These are phyloP conservation scores for Caiman crocodilus DNA, from an alignment of 2,797 vertebrate species.

Conservation along the genomic window DNA sequence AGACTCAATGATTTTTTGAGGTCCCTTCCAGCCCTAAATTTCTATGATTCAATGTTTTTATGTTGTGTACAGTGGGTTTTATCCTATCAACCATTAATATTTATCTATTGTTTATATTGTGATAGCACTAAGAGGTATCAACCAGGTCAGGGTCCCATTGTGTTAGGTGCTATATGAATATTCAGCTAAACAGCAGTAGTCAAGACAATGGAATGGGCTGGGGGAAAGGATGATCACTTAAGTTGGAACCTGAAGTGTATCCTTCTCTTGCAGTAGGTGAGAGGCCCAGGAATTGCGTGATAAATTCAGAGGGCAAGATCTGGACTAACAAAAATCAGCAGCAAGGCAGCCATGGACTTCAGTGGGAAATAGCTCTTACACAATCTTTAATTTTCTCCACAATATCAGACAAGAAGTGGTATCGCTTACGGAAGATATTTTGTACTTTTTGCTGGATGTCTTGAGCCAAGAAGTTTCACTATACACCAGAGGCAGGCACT, in stretches of 20 bases:
- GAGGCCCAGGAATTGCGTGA: background rate
- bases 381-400: background rate
- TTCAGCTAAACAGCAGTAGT: background rate
- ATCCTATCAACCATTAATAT: background rate
- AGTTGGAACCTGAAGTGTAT: background rate
- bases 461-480: background rate
- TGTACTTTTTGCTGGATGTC: no score
- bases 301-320: background rate
- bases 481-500: background rate
- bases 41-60: background rate
- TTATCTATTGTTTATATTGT: background rate
- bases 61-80: background rate
- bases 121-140: background rate
- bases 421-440: background rate
- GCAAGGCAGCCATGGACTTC: background rate
- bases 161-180: background rate
- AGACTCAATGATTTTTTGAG: no score
- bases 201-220: background rate
- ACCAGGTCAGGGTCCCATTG: background rate
- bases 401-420: background rate
- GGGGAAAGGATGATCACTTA: background rate
- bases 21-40: no score
- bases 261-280: background rate
- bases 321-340: background rate
- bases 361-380: background rate